These are phyloP conservation scores for Sicus ferrugineus DNA, from an alignment of 2,888 invertebrate genomes.

Conservation along the genomic window DNA sequence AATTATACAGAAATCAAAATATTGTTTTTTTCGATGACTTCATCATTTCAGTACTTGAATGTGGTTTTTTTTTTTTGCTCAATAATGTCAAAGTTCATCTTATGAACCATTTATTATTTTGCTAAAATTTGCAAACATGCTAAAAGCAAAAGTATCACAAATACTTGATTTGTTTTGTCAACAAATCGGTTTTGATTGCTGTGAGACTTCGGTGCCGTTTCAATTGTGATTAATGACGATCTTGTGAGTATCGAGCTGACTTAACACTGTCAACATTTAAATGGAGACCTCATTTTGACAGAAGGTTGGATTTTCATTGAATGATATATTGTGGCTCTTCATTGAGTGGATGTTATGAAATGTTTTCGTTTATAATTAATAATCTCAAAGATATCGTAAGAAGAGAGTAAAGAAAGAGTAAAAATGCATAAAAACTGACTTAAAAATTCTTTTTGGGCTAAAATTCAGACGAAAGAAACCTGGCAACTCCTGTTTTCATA, in stretches of 20 bases:
- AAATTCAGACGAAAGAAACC: too few relatives aligned
- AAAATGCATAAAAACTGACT: too few relatives aligned
- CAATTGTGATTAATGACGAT: constrained; percentile 22
- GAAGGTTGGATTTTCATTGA: neutral
- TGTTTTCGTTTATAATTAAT: too few relatives aligned
- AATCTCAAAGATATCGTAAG: too few relatives aligned
- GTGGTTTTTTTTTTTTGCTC: neutral
- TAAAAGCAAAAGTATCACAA: neutral
- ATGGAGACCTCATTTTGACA: neutral
- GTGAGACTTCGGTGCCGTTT: neutral
- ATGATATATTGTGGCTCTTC: neutral
- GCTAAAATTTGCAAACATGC: neutral
- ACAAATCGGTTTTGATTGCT: neutral
- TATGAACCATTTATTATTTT: neutral
- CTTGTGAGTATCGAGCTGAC: neutral
- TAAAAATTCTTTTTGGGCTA: too few relatives aligned
- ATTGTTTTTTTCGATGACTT: neutral
- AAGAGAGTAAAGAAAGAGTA: too few relatives aligned
- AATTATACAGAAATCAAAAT: neutral
- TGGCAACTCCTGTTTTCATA: too few relatives aligned
- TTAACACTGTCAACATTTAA: neutral
- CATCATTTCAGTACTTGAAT: neutral
- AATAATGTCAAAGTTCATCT: constrained; percentile 6
- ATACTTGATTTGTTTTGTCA: neutral
- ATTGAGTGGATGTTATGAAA: neutral